These are phyloP conservation scores for Callosobruchus maculatus DNA, from an alignment of 2,888 invertebrate species.

Conservation along the genomic window DNA sequence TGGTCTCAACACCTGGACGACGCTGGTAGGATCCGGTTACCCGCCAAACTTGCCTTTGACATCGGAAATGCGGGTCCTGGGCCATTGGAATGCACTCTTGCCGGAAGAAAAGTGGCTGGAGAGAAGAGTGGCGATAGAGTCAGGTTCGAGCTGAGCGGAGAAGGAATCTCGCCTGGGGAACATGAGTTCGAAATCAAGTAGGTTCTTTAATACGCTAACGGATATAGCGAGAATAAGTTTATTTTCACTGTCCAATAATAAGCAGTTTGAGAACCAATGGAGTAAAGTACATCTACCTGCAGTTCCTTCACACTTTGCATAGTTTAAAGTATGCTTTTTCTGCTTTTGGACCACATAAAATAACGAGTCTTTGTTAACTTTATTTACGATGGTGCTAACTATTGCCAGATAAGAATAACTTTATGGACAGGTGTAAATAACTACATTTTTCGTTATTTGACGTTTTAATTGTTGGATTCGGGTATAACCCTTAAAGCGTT, in stretches of 20 bases:
- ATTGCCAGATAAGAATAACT: too few species aligned
- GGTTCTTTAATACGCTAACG: neutral
- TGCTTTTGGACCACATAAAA: too few species aligned
- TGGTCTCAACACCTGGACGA: constrained; percentile 81
- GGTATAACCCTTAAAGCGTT: too few species aligned
- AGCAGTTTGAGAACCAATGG: too few species aligned
- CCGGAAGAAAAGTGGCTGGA: constrained; percentile 58
- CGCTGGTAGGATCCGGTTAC: constrained; percentile 67
- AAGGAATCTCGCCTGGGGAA: constrained; percentile 66
- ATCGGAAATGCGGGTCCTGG: constrained; percentile 89
- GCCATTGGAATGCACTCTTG: constrained; percentile 62
- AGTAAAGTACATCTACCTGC: too few species aligned
- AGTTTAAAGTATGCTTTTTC: too few species aligned
- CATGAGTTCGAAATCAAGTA: constrained; percentile 65
- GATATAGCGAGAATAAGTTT: neutral
- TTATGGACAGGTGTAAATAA: too few species aligned
- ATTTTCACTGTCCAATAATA: neutral
- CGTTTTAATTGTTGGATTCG: too few species aligned
- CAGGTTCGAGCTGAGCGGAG: constrained; percentile 54
- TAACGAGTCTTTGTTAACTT: too few species aligned
- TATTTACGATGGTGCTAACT: too few species aligned
- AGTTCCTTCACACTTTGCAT: too few species aligned
- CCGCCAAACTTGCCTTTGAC: constrained; percentile 82
- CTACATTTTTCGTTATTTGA: too few species aligned
- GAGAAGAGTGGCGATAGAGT: constrained; percentile 43